Evolutionary conservation across 2,888 invertebrate genomes (phyloP).

Genomic region (Aquatica leii): DNA sequence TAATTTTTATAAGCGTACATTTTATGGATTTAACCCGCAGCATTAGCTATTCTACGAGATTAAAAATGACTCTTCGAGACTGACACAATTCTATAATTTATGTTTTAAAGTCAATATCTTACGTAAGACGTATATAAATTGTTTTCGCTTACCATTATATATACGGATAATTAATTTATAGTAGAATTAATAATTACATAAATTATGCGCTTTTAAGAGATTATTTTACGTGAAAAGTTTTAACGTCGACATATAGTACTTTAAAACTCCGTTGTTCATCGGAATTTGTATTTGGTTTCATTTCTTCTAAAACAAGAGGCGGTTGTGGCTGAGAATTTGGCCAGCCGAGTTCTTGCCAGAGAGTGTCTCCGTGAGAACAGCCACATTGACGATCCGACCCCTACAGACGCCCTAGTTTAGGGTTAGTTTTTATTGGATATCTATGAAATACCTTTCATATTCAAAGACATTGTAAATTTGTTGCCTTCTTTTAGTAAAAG

Average conservation of each 20-base stretch:
- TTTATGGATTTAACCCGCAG: too few species aligned
- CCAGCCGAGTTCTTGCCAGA: conserved; percentile 30
- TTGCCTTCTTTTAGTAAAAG: conserved; percentile 18
- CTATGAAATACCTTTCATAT: conserved; percentile 28
- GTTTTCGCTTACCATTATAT: too few species aligned
- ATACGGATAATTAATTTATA: too few species aligned
- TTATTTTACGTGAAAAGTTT: conserved; percentile 4
- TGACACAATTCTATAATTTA: too few species aligned
- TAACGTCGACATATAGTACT: not conserved
- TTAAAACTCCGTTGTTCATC: conserved; percentile 11
- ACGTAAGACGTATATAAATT: too few species aligned
- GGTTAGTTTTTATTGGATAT: conserved; percentile 32
- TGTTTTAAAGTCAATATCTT: too few species aligned
- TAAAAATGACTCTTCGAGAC: too few species aligned
- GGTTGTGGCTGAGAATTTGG: conserved; percentile 33
- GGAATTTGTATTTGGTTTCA: conserved; percentile 26
- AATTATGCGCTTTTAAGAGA: not conserved
- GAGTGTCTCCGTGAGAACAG: conserved; percentile 36
- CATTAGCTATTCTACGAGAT: too few species aligned
- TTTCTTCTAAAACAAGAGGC: conserved; percentile 26
- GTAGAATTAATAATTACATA: too few species aligned
- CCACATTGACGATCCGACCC: conserved; percentile 30
- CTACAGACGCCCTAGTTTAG: conserved; percentile 34
- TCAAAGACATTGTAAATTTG: conserved; percentile 15
- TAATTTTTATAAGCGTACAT: too few species aligned